A percentile compares a stretch with the other conserved stretches of the same genome.
Conservation (phyloP, 2,797 vertebrate species). For the Dendrocincla tyrannina region DNA sequence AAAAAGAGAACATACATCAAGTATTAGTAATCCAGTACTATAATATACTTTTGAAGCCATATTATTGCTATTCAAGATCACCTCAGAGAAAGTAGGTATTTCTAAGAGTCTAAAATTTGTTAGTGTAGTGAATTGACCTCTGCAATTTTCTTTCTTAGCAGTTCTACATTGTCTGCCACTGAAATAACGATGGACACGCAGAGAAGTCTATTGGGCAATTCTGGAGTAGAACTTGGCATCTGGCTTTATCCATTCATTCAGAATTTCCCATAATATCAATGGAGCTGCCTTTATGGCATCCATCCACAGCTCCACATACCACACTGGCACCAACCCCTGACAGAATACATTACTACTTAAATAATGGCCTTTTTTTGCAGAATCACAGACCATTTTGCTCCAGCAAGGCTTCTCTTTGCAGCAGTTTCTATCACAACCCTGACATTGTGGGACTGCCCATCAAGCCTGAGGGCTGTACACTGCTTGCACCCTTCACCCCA, state of each 20-base stretch:
- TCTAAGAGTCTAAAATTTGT: not conserved
- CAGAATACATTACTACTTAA: not conserved
- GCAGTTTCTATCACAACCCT: not conserved
- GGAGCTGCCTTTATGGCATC: not conserved
- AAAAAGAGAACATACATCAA: not conserved
- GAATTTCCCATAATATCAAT: not conserved
- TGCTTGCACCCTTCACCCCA: not conserved
- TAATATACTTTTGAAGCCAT: not conserved
- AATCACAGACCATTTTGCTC: not conserved
- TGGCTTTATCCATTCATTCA: not conserved
- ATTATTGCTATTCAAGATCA: not conserved
- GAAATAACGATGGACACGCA: not conserved
- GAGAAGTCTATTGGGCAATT: not conserved
- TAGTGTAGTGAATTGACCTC: not conserved
- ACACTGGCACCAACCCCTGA: not conserved
- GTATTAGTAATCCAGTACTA: not conserved
- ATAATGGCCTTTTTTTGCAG: not conserved
- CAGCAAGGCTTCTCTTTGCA: not conserved
- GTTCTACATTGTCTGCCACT: not conserved
- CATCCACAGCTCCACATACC: not conserved
- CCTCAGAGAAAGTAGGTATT: not conserved
- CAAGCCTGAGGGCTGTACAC: fast-evolving
- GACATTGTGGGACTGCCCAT: fast-evolving
- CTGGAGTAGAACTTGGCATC: not conserved
- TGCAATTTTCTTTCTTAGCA: not conserved